Evolutionary conservation across 2,797 vertebrate genomes (phyloP).

Genomic region (Tenualosa ilisha): DNA sequence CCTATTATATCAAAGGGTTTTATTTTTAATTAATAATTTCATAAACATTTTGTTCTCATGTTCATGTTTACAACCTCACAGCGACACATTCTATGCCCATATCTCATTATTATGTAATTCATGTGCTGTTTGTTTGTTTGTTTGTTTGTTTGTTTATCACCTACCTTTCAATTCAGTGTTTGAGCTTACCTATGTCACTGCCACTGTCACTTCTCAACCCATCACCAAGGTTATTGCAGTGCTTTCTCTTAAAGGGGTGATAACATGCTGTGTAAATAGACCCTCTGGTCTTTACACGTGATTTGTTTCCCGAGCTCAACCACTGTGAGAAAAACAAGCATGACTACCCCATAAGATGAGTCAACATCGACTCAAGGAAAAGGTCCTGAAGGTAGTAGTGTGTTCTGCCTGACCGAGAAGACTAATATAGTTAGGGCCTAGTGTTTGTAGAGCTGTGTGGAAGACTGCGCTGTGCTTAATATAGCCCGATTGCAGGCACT

Average conservation of each 20-base stretch:
- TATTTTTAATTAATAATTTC: no score
- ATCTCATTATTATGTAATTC: no score
- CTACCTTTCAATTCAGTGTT: no score
- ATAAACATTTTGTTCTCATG: no score
- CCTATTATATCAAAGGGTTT: neutral
- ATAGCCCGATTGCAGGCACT: neutral
- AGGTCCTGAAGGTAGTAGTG: slow-evolving; percentile 1
- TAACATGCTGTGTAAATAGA: slow-evolving; percentile 36
- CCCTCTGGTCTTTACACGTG: neutral
- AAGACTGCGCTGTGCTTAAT: neutral
- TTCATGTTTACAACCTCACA: no score
- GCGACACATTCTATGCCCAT: no score
- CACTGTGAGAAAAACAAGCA: slow-evolving; percentile 19
- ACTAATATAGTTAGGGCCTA: neutral
- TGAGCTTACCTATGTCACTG: neutral
- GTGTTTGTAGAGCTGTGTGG: neutral
- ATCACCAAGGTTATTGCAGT: no score
- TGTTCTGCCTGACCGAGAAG: neutral
- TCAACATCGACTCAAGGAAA: neutral
- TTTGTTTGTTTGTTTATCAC: no score
- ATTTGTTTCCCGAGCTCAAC: slow-evolving; percentile 17
- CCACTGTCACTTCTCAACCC: neutral
- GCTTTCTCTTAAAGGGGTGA: neutral
- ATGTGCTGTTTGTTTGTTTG: no score
- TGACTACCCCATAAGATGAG: slow-evolving; percentile 17